Evolutionary conservation across 2,888 invertebrate genomes (phyloP), one percentile per base, ranked within the genome.

Genomic region (Andrena bicolor): DNA sequence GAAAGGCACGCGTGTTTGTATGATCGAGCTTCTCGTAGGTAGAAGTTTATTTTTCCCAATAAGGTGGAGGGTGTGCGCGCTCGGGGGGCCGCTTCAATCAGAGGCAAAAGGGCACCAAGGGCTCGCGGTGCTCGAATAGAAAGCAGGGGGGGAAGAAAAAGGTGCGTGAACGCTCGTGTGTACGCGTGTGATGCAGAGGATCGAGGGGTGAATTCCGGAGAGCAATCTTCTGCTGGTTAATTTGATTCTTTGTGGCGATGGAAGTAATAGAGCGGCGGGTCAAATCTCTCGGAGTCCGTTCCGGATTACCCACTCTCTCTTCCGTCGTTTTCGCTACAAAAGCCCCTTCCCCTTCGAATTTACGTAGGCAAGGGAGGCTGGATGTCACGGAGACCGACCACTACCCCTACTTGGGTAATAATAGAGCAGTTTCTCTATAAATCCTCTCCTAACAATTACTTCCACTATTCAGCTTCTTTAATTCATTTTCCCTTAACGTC

Each of bases 221-320:
- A 89, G 87, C 85, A 90, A 90, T 91, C 87, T 90, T 87, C 81
- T 84, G 87, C 89, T 85, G 88, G 87, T 91, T 90, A 91, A 91
- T 91, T 91, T 91, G 87, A 91, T 92, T 91, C 87, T 91, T 91
- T 90, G 92, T 92, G 91, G 90, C 86, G 90, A 91, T 89, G 90
- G 88, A 88, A 91, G 91, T 90, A 91, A 91, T 90, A 92, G 56
- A 56, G 89, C 88, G 88, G 87, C 28, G 60, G 77, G 90, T 92
- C 90, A 90, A 92, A 89, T 91, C 90, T 89, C 86, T 89, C 86
- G 89, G 91, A 91, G 89, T 88, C 91, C 87, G 86, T 87, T 89
- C 87, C 82, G 88, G 90, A 92, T 92, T 90, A 92, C 90, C 90
- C 89, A 68, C 79, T 88, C 85, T 82, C 80, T 26, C 23, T 80